Conservation (phyloP, 2,113 vertebrate species). For the Gymnarchus niloticus region DNA sequence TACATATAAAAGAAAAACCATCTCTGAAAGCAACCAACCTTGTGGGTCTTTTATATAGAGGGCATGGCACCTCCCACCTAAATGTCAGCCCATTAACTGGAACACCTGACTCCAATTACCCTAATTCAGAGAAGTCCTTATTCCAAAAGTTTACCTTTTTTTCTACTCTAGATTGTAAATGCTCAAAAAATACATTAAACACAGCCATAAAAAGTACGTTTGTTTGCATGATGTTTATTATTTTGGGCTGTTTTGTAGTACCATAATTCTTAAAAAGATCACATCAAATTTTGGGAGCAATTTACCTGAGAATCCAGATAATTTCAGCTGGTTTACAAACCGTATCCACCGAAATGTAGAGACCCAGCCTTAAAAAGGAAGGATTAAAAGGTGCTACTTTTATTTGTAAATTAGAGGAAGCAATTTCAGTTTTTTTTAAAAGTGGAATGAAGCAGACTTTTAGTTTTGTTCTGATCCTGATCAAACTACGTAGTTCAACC, state of each 20-base stretch:
- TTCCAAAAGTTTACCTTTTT: neutral
- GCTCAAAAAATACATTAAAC: neutral
- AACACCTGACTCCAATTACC: neutral
- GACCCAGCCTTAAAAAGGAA: neutral
- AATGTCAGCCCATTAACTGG: neutral
- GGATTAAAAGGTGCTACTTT: neutral
- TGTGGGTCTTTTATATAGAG: neutral
- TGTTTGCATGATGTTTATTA: too few species aligned
- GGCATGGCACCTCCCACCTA: neutral
- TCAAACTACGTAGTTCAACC: neutral
- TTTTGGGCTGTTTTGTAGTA: too few species aligned
- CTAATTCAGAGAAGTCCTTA: neutral
- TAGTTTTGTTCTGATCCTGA: neutral
- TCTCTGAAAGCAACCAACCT: neutral
- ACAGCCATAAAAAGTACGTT: neutral
- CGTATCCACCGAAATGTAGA: neutral
- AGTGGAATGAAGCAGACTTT: neutral
- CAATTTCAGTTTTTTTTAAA: neutral
- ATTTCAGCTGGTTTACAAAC: too few species aligned
- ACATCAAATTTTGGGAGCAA: neutral
- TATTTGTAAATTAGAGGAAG: neutral
- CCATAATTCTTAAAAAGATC: neutral
- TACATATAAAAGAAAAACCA: too few species aligned
- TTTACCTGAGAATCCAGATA: neutral
- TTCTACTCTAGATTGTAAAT: neutral